Evolutionary conservation across 2,888 invertebrate species (phyloP).

Genomic region (Scaptomyza tumidula): DNA sequence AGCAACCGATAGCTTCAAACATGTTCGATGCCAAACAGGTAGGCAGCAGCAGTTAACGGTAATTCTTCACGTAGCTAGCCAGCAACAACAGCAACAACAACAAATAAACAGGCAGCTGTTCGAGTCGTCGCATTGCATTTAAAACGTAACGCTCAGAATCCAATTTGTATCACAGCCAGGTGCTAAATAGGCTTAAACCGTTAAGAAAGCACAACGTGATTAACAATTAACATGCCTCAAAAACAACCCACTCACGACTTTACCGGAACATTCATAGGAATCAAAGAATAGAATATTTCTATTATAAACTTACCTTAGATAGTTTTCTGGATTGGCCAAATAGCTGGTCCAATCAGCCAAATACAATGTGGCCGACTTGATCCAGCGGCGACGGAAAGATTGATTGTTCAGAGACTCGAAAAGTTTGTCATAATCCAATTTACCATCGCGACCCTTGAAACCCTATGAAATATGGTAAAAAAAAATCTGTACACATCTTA

Average conservation of each 20-base stretch:
- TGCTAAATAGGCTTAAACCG: slow-evolving; percentile 64
- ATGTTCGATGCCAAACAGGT: slow-evolving; percentile 74
- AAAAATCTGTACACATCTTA: neutral
- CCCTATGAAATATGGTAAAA: slow-evolving; percentile 70
- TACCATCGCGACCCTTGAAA: slow-evolving; percentile 89
- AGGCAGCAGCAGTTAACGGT: slow-evolving; percentile 69
- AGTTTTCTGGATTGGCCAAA: slow-evolving; percentile 90
- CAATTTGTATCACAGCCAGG: slow-evolving; percentile 64
- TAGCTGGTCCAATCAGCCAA: slow-evolving; percentile 90
- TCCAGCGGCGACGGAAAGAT: slow-evolving; percentile 92
- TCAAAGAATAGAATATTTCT: neutral
- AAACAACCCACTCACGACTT: slow-evolving; percentile 13
- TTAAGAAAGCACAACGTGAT: slow-evolving; percentile 65
- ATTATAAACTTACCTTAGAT: slow-evolving; percentile 87
- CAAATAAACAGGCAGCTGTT: slow-evolving; percentile 40
- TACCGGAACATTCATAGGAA: slow-evolving; percentile 14
- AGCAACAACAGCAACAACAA: slow-evolving; percentile 13
- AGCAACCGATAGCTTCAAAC: slow-evolving; percentile 50
- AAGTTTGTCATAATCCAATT: slow-evolving; percentile 89
- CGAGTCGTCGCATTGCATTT: slow-evolving; percentile 21
- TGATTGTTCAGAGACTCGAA: slow-evolving; percentile 92
- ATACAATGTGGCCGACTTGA: slow-evolving; percentile 90
- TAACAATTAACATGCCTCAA: slow-evolving; percentile 54
- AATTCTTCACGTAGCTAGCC: slow-evolving; percentile 45
- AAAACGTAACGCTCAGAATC: slow-evolving; percentile 27